Evolutionary conservation across 2,113 vertebrate species (phyloP).

Genomic region (Lycocorax pyrrhopterus): DNA sequence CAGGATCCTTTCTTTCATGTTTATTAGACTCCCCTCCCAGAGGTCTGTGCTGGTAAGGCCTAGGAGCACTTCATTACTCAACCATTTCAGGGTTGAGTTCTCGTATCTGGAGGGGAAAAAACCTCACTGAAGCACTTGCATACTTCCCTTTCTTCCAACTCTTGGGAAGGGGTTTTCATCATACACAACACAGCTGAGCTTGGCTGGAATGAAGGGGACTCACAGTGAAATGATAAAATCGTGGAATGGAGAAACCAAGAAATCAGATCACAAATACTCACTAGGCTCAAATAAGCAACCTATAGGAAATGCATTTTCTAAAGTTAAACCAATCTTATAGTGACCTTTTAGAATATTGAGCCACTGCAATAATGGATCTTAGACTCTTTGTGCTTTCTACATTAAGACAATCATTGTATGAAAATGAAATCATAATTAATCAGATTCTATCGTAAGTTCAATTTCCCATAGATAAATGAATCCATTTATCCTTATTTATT

Average conservation of each 20-base stretch:
- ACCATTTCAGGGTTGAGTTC: neutral
- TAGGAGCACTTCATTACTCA: neutral
- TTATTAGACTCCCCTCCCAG: neutral
- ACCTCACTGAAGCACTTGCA: neutral
- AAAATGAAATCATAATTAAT: neutral
- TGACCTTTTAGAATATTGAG: neutral
- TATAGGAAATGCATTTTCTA: neutral
- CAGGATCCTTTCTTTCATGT: neutral
- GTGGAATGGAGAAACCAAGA: neutral
- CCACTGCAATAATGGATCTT: neutral
- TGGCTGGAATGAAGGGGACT: neutral
- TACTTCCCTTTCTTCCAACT: neutral
- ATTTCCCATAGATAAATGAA: neutral
- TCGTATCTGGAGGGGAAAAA: neutral
- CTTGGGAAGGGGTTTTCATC: neutral
- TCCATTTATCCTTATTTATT: neutral
- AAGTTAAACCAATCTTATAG: neutral
- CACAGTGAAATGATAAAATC: neutral
- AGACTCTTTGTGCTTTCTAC: neutral
- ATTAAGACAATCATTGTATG: neutral
- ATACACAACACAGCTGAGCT: neutral
- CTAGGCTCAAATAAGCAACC: neutral
- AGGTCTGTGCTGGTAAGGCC: neutral
- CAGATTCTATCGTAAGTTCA: neutral
- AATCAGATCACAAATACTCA: neutral